Base-by-base conservation (phyloP, 2,888 invertebrate genomes). In the Catocala nupta region DNA sequence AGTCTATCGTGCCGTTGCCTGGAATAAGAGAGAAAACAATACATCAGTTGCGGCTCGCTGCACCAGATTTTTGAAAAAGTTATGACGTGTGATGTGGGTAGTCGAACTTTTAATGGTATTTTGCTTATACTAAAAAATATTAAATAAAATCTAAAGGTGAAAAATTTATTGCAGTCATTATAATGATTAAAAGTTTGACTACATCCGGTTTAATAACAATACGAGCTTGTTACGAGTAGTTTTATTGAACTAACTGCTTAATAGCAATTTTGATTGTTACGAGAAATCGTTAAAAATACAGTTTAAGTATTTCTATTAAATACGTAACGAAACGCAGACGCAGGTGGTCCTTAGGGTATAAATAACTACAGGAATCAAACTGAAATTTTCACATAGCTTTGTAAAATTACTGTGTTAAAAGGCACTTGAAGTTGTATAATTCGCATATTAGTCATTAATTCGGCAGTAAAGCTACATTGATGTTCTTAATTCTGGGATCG, bases 1-100 rank as follows among this genome's bases (percentile, higher is more conserved):
- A 99, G 95, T 99, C 99, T 95, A 99, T 99, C 92, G 99, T 99
- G 89, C 99, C 99, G 95, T 99, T 99, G 88, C 99, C 99, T 99
- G 91, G 63, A 93, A 91, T 68, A 49, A 9, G 5, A 42, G n/a
- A 65, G 12, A 69, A 62, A 33, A 45, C 7, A 12, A 3, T 2
- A 52, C 9, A n/a, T 78, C 61, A 75, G 25, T 52, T 51, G 16
- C 39, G 44, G 5, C 10, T 53, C 25, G 4, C 9, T 9, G 9
- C 8, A 48, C 8, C 6, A 10, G 1, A 6, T 7, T 8, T 52
- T 10, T 8, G 13, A 7, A 5, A 11, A 13, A 10, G 0, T 5
- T 8, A 10, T 25, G 4, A n/a, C n/a, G 12, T 34, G 47, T 25
- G 33, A 11, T 33, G 6, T 49, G 11, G 11, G 33, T 11, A 11